Evolutionary conservation across 2,797 vertebrate genomes (phyloP), one percentile per base, ranked within the genome.

Genomic region (Tragelaphus eurycerus): DNA sequence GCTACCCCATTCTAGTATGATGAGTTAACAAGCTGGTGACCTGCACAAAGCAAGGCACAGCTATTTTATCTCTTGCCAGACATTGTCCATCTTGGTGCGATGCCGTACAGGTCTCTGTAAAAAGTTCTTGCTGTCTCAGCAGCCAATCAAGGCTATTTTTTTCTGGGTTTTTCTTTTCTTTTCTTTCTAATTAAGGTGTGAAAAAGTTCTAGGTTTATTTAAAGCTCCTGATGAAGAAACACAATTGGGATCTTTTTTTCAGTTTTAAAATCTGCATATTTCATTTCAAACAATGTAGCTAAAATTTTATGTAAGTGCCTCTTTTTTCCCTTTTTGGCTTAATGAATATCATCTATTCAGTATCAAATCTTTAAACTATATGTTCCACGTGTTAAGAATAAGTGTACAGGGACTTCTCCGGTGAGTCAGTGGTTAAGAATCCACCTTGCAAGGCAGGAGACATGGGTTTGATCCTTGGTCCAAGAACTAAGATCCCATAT

Each of bases 121-220:
- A 99, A 99, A 99, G 98, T 99, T 99, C 99, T 99, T 99, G 99
- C 99, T 99, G 99, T 99, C 99, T 99, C 99, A 99, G 99, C 99
- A 99, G 99, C 99, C 98, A 99, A 99, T 99, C 99, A 99, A 99
- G n/a, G 64, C 64, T 3, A 21, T 21, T 38, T 71, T 71, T 38
- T 67, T 3, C 64, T 71, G 64, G 64, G 17, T 1, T 67, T 67
- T 67, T 34, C 64, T 71, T 62, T 60, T 60, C 27, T 60, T 34
- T 71, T 71, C 64, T 71, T 38, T 71, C 64, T 71, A 38, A 71
- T 38, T 71, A 71, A 71, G 64, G 19, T 38, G 9, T 71, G n/a
- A 38, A 67, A 67, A 38, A 71, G n/a, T 71, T 71, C 17, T 21
- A 38, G 64, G 64, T 71, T 71, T 19, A 38, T 4, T 71, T 71